Conservation (phyloP, 2,797 vertebrate genomes). For the Triplophysa bombifrons region DNA sequence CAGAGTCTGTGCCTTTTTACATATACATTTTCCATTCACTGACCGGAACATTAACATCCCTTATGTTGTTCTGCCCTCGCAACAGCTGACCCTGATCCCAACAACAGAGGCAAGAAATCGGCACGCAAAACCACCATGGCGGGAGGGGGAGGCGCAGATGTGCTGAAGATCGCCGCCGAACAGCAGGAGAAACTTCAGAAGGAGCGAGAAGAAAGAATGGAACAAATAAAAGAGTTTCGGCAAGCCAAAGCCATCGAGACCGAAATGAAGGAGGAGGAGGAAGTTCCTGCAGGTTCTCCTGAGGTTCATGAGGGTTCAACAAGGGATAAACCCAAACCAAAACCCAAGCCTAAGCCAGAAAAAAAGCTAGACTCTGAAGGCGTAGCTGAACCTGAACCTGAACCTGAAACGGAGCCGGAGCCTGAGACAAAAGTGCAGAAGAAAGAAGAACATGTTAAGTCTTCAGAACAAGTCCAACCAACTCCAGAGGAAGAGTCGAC, state of each 20-base stretch:
- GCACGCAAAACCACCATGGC: slow-evolving; percentile 76
- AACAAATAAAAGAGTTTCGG: slow-evolving; percentile 56
- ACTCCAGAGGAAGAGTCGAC: slow-evolving; percentile 28
- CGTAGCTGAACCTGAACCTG: slow-evolving; percentile 8
- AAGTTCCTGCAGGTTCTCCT: background rate
- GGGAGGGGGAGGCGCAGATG: slow-evolving; percentile 68
- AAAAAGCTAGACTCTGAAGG: background rate
- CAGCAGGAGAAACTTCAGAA: slow-evolving; percentile 71
- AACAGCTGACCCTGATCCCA: slow-evolving; percentile 72
- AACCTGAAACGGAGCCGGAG: background rate
- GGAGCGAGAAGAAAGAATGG: slow-evolving; percentile 65
- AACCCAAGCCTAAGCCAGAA: slow-evolving; percentile 28
- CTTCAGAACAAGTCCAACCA: slow-evolving; percentile 14
- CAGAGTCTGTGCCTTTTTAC: background rate
- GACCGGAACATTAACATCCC: slow-evolving; percentile 45
- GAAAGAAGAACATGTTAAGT: slow-evolving; percentile 10
- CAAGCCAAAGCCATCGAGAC: background rate
- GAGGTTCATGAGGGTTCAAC: background rate
- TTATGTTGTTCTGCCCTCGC: slow-evolving; percentile 37
- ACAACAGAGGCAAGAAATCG: slow-evolving; percentile 70
- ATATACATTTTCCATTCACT: slow-evolving; percentile 21
- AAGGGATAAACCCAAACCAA: background rate
- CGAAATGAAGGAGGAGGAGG: background rate
- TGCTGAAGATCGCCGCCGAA: slow-evolving; percentile 70
- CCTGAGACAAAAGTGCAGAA: slow-evolving; percentile 4